These are phyloP conservation scores for Mormyrops attenuatus DNA, from an alignment of 2,797 vertebrate genomes.

Conservation along the genomic window DNA sequence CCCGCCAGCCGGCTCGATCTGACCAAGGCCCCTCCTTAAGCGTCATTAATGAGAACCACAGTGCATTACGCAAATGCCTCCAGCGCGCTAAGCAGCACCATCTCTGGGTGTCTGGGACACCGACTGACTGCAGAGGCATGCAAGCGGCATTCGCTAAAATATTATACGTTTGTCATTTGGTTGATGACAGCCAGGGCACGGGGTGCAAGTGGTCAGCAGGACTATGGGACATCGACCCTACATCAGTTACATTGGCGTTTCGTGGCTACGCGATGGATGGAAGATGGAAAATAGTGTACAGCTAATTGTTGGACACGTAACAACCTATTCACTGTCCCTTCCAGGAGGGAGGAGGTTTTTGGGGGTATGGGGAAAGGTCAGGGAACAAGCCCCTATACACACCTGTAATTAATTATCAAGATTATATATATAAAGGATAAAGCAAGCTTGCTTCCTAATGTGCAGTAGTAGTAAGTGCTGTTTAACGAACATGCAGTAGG, in stretches of 20 bases:
- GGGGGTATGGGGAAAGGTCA: background rate
- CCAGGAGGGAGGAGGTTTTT: background rate
- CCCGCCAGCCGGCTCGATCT: background rate
- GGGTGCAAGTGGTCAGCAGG: background rate
- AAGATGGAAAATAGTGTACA: background rate
- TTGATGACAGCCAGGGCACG: background rate
- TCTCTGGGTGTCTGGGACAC: background rate
- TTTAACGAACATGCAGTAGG: background rate
- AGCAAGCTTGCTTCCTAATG: background rate
- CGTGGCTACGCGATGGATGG: background rate
- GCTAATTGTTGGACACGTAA: background rate
- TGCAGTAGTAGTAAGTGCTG: background rate
- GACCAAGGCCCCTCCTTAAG: background rate
- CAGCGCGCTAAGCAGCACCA: background rate
- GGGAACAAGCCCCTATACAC: background rate
- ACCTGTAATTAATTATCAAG: background rate
- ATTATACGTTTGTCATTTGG: background rate
- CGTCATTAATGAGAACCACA: constrained; percentile 10
- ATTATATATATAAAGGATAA: background rate
- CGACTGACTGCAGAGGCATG: background rate
- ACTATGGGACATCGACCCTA: background rate
- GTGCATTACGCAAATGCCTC: constrained; percentile 11
- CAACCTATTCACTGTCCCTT: background rate
- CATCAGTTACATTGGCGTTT: background rate
- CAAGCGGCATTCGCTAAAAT: background rate